Conservation (phyloP, 2,113 vertebrate genomes). For the Microtus richardsoni region DNA sequence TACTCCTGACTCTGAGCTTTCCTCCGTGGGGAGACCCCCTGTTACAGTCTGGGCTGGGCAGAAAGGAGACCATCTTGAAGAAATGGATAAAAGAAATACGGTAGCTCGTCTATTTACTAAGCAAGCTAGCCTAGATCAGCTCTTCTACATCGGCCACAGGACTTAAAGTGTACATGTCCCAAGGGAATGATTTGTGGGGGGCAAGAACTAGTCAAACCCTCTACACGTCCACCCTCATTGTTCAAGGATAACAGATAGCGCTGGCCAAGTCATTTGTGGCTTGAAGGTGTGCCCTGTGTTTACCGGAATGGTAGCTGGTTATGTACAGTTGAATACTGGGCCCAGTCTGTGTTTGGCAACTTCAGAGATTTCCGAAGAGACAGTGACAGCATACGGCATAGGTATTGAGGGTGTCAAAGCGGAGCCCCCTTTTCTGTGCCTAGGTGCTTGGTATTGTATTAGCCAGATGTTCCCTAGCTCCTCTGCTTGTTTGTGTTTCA, state of each 20-base stretch:
- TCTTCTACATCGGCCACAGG: background rate
- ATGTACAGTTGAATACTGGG: background rate
- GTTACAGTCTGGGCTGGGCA: background rate
- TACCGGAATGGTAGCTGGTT: background rate
- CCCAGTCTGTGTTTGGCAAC: conserved; percentile 3
- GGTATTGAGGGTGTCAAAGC: background rate
- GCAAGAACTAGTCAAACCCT: background rate
- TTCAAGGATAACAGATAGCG: background rate
- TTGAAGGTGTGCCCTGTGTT: background rate
- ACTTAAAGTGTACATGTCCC: background rate
- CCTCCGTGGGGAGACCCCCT: background rate
- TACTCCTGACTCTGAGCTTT: background rate
- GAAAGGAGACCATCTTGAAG: background rate
- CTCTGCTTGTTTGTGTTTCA: background rate
- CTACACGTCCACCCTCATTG: background rate
- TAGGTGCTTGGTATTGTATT: background rate
- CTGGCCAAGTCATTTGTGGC: background rate
- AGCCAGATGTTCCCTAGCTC: background rate
- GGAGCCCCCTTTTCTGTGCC: background rate
- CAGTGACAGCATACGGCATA: background rate
- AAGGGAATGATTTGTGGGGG: background rate
- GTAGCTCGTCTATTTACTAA: background rate
- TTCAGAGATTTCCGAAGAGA: background rate
- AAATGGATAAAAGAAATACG: background rate
- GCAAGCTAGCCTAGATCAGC: background rate